phyloP scores from a whole-genome alignment of 2,797 vertebrate species.

The Sebastes trivittatus region DNA sequence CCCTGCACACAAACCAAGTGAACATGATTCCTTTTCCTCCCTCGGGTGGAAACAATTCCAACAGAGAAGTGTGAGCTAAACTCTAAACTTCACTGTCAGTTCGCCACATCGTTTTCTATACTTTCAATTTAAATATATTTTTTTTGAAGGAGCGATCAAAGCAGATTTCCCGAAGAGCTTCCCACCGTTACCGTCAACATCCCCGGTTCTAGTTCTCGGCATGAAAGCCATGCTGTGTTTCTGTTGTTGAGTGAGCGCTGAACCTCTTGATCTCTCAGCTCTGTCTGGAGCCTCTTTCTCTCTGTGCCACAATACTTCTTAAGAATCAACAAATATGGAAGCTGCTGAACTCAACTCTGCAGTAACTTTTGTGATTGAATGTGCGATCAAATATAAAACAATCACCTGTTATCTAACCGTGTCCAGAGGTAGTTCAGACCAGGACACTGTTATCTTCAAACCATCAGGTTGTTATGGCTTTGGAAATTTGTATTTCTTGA shows the following conservation, averaged over 20 bases:
- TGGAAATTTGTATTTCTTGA: neutral
- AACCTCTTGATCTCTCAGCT: slow-evolving; percentile 55
- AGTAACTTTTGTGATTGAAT: neutral
- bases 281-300: slow-evolving; percentile 19
- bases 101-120: slow-evolving; percentile 8
- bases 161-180: slow-evolving; percentile 33
- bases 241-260: slow-evolving; percentile 17
- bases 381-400: neutral
- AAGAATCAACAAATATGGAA: slow-evolving; percentile 34
- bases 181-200: slow-evolving; percentile 37
- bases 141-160: slow-evolving; percentile 60
- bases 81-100: slow-evolving; percentile 16
- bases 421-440: neutral
- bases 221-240: slow-evolving; percentile 43
- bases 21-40: slow-evolving; percentile 18
- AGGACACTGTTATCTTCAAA: neutral
- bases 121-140: neutral
- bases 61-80: slow-evolving; percentile 11
- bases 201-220: slow-evolving; percentile 30
- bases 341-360: slow-evolving; percentile 1
- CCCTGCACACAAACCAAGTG: slow-evolving; percentile 10
- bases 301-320: slow-evolving; percentile 22
- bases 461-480: neutral
- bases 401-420: neutral
- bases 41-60: slow-evolving; percentile 27